Evolutionary conservation across 2,113 vertebrate genomes (phyloP).

Genomic region (Malurus melanocephalus): DNA sequence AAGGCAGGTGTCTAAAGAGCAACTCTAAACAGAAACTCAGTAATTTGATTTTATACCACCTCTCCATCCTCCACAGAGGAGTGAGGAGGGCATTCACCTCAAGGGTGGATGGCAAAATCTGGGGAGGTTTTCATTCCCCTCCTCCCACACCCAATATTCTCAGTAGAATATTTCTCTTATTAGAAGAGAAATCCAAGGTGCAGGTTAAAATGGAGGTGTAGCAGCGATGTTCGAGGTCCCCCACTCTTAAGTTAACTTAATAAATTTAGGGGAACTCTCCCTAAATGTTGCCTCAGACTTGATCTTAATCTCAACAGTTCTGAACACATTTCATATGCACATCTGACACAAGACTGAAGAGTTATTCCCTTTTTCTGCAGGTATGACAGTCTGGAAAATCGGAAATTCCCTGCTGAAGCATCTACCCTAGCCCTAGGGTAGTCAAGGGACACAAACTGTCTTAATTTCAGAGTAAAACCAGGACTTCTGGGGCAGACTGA

Average conservation of each 20-base stretch:
- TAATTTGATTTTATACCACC: not conserved
- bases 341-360: not conserved
- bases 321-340: not conserved
- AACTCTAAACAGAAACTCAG: not conserved
- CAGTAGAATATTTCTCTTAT: not conserved
- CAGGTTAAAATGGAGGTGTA: not conserved
- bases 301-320: not conserved
- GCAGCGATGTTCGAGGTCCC: fast-evolving
- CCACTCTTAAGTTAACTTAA: not conserved
- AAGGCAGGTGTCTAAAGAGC: not conserved
- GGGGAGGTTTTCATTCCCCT: not conserved
- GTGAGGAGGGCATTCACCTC: not conserved
- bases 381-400: not conserved
- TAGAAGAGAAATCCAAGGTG: not conserved
- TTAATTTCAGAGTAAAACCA: not conserved
- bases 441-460: not conserved
- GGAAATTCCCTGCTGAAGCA: not conserved
- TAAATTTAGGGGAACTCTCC: not conserved
- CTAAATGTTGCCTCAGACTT: not conserved
- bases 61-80: not conserved
- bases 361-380: not conserved
- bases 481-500: not conserved
- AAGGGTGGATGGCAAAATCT: not conserved
- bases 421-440: not conserved
- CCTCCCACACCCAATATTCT: not conserved